Conservation (phyloP, 2,888 invertebrate species). For the Gasteruption jaculator region DNA sequence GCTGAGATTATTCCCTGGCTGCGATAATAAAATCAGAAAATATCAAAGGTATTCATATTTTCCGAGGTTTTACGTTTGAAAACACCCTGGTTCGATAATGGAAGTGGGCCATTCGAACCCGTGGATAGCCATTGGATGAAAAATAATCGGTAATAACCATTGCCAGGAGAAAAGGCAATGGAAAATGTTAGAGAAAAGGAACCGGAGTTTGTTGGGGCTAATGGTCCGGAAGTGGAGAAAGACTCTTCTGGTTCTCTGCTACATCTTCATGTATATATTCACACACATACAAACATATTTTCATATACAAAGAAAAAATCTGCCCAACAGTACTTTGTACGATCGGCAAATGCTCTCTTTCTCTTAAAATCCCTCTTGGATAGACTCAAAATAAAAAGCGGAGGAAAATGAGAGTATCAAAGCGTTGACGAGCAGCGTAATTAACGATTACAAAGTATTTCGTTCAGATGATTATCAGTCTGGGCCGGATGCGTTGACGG, state of each 20-base stretch:
- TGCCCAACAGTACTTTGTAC: constrained; percentile 13
- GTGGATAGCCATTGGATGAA: constrained; percentile 19
- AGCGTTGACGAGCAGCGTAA: constrained; percentile 35
- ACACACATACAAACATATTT: no score
- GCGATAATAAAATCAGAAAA: no score
- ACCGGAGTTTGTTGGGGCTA: constrained; percentile 26
- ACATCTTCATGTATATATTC: constrained; percentile 10
- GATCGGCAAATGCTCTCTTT: constrained; percentile 12
- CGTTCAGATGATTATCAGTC: constrained; percentile 52
- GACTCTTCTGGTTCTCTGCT: constrained; percentile 13
- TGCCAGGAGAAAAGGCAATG: constrained; percentile 21
- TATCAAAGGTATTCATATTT: no score
- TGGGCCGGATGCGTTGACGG: constrained; percentile 45
- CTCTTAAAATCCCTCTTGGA: constrained; percentile 2
- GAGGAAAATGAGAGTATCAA: constrained; percentile 19
- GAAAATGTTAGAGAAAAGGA: constrained; percentile 27
- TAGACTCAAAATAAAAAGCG: not conserved
- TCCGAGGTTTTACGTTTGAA: no score
- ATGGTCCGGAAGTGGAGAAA: constrained; percentile 29
- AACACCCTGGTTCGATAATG: no score
- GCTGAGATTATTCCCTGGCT: no score
- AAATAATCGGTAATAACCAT: constrained; percentile 29
- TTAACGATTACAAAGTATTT: constrained; percentile 53
- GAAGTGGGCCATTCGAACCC: constrained; percentile 7
- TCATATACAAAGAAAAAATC: no score